phyloP scores from a whole-genome alignment of 2,888 invertebrate genomes.

The Stenurella melanura region DNA sequence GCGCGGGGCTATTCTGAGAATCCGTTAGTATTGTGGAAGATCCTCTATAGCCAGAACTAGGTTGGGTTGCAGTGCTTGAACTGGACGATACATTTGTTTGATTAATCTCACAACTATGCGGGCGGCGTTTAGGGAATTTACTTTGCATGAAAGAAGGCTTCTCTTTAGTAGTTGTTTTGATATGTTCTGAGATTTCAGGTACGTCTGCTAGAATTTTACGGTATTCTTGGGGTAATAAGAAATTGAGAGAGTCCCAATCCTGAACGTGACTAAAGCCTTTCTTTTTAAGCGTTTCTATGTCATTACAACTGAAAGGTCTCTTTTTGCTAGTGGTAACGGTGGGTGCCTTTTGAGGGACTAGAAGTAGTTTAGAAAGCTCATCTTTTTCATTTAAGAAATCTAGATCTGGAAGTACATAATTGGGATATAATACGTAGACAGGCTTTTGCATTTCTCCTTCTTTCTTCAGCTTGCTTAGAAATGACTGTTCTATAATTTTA shows the following conservation, averaged over 20 bases:
- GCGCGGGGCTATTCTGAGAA: conserved; percentile 81
- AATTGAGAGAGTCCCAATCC: conserved; percentile 95
- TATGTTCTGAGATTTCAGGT: conserved; percentile 83
- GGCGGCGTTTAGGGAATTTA: conserved; percentile 76
- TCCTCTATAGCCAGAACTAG: conserved; percentile 90
- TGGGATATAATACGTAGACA: conserved; percentile 92
- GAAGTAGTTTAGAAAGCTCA: conserved; percentile 79
- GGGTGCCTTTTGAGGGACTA: conserved; percentile 79
- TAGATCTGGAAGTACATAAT: conserved; percentile 91
- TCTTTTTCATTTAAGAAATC: conserved; percentile 81
- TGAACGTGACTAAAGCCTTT: conserved; percentile 89
- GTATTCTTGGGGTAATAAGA: conserved; percentile 90
- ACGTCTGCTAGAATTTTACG: conserved; percentile 86
- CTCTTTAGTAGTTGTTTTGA: conserved; percentile 75
- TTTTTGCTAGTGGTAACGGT: conserved; percentile 72
- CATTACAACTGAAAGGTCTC: conserved; percentile 87
- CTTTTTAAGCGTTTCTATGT: conserved; percentile 86
- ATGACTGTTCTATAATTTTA: conserved; percentile 82
- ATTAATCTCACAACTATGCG: conserved; percentile 79
- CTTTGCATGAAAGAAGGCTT: conserved; percentile 77
- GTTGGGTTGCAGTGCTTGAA: conserved; percentile 85
- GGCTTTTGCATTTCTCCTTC: conserved; percentile 79
- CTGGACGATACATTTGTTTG: conserved; percentile 75
- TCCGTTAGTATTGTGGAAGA: conserved; percentile 90
- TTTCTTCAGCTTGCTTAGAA: conserved; percentile 79